Base-by-base conservation (phyloP, 1,140 invertebrate genomes). In the Sycobia sp. region DNA sequence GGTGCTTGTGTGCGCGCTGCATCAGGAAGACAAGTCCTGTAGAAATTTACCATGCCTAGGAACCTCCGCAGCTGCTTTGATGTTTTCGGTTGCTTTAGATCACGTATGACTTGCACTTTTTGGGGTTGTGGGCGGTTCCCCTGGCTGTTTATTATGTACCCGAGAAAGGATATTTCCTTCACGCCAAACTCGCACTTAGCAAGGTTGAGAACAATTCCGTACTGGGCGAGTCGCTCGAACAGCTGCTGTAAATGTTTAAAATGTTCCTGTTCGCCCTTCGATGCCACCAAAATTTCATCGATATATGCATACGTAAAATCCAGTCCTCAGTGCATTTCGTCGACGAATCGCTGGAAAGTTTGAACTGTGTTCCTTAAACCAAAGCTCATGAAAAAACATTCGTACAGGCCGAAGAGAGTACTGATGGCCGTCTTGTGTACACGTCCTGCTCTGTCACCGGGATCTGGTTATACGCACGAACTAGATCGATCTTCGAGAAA, bases 251-350 rank as follows among this genome's bases (percentile, higher is more conserved):
- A 41, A 41, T 71, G 67, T 18, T 47, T 22, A 27, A 0, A 22
- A 36, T 77, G 75, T 47, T 77, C 54, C 43, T 70, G 56, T 43
- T 66, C 57, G 34, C 36, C 69, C 64, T 29, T 47, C 1, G 71
- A 75, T 50, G 72, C 78, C 1, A 83, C 60, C 0, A 84, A 51
- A 11, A 58, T 46, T 11, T 85, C 84, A 69, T 85, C 82, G 0
- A 85, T 55, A 63, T 82, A 85, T 0, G 73, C 67, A 43, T 51
- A 63, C 25, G 0, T 22, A 39, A 72, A 74, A 51, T 74, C 69
- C 10, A 76, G 62, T 11, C 43, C 73, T 23, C 25, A n/a, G 14
- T 47, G 32, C 25, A 23, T 39, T n/a, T 39, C n/a, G n/a, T n/a
- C n/a, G n/a, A n/a, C n/a, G n/a, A n/a, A n/a, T n/a, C n/a, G n/a